phyloP scores from a whole-genome alignment of 2,113 vertebrate species.

The Chionis minor region DNA sequence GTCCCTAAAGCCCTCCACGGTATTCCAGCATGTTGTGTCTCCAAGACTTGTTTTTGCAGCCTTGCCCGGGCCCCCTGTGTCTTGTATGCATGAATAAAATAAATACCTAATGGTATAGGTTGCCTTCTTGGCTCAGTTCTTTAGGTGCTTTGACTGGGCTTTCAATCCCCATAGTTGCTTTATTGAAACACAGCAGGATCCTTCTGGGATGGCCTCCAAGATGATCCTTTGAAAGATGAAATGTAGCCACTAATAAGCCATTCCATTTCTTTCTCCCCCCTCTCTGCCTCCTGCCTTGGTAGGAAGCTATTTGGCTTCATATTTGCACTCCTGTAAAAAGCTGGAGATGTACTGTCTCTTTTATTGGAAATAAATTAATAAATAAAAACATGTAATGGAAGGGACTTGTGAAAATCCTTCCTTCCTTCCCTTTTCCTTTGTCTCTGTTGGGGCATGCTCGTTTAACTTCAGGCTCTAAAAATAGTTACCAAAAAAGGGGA shows the following conservation, averaged over 20 bases:
- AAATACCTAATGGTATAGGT: neutral
- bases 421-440: neutral
- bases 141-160: constrained; percentile 9
- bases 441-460: neutral
- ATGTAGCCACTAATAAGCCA: constrained; percentile 36
- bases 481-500: neutral
- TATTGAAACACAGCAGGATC: constrained; percentile 62
- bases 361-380: constrained; percentile 17
- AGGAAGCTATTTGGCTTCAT: neutral
- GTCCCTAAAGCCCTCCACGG: neutral
- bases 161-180: neutral
- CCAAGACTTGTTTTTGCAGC: neutral
- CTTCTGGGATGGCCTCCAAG: constrained; percentile 62
- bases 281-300: neutral
- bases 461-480: neutral
- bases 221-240: constrained; percentile 57
- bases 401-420: neutral
- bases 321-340: constrained; percentile 9
- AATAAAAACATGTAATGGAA: neutral
- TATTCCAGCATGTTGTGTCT: neutral
- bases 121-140: constrained; percentile 17
- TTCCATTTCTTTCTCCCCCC: neutral
- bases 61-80: neutral
- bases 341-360: neutral
- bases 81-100: neutral